phyloP scores from a whole-genome alignment of 2,113 vertebrate genomes.

The Cariama cristata region DNA sequence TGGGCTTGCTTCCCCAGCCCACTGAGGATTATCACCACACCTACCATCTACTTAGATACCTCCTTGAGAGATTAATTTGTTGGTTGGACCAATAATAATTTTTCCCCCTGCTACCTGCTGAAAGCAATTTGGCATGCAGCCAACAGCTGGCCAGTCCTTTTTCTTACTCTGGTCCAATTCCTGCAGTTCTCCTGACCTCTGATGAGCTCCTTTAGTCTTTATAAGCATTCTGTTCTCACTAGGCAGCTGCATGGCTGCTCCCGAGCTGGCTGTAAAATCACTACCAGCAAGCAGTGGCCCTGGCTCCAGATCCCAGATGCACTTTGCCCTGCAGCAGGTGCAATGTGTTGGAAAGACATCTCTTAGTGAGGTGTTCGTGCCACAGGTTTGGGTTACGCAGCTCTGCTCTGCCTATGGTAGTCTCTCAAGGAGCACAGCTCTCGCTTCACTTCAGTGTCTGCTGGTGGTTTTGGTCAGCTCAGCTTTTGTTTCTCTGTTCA shows the following conservation, averaged over 20 bases:
- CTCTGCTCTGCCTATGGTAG: neutral
- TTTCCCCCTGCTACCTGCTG: neutral
- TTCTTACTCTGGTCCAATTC: neutral
- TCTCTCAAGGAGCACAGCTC: neutral
- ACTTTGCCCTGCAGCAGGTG: neutral
- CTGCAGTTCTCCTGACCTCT: neutral
- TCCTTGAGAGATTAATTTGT: slow-evolving; percentile 1
- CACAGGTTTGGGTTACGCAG: neutral
- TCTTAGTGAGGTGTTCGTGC: neutral
- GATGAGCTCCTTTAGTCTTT: neutral
- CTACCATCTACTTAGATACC: slow-evolving; percentile 2
- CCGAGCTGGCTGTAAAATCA: neutral
- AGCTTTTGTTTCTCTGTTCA: neutral
- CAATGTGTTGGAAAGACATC: neutral
- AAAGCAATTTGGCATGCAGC: neutral
- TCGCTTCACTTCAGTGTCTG: neutral
- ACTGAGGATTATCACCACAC: slow-evolving; percentile 50
- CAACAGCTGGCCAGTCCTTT: neutral
- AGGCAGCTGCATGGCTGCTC: neutral
- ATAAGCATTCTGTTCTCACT: neutral
- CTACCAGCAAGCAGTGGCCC: neutral
- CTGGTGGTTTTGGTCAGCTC: neutral
- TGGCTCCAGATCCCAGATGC: neutral
- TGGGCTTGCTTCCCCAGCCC: neutral
- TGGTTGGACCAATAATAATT: neutral